Evolutionary conservation across 92 coral and sea anemone genomes (phyloP).

Genomic region (Phymanthus crucifer): DNA sequence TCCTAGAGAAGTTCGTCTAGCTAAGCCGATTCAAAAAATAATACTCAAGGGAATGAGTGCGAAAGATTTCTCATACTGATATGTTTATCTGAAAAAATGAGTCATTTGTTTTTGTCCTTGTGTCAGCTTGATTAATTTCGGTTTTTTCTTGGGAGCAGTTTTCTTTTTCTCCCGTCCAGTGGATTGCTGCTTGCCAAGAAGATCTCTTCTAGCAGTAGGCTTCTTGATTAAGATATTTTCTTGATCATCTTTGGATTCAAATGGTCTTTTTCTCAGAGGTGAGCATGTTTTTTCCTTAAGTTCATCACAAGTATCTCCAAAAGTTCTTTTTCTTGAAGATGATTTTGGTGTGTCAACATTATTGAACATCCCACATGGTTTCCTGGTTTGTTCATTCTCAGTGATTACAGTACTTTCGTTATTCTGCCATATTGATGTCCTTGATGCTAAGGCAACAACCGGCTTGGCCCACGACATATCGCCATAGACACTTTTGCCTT

Average conservation of each 20-base stretch:
- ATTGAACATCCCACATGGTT: slow-evolving; percentile 18
- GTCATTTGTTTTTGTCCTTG: slow-evolving; percentile 83
- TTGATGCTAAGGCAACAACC: slow-evolving; percentile 30
- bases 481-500: slow-evolving; percentile 55
- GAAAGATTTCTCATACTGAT: too few species aligned
- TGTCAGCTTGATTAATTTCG: slow-evolving; percentile 43
- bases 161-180: slow-evolving; percentile 28
- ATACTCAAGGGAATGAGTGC: too few species aligned
- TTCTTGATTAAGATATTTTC: slow-evolving; percentile 56
- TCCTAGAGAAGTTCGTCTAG: too few species aligned
- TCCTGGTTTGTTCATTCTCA: background rate
- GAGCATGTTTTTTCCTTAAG: slow-evolving; percentile 9
- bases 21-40: too few species aligned
- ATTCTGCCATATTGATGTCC: slow-evolving; percentile 36
- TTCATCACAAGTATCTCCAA: slow-evolving; percentile 21
- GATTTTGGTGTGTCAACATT: slow-evolving; percentile 63
- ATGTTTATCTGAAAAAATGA: slow-evolving; percentile 60
- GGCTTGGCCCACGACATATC: slow-evolving; percentile 80
- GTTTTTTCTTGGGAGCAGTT: slow-evolving; percentile 29
- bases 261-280: slow-evolving; percentile 52
- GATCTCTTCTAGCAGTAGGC: slow-evolving; percentile 62
- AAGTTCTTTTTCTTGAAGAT: slow-evolving; percentile 59
- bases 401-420: background rate
- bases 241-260: slow-evolving; percentile 62
- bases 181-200: slow-evolving; percentile 32